Percentiles rank a stretch among this genome's conserved stretches.
Conservation (phyloP, 2,797 vertebrate genomes). For the Prionace glauca region DNA sequence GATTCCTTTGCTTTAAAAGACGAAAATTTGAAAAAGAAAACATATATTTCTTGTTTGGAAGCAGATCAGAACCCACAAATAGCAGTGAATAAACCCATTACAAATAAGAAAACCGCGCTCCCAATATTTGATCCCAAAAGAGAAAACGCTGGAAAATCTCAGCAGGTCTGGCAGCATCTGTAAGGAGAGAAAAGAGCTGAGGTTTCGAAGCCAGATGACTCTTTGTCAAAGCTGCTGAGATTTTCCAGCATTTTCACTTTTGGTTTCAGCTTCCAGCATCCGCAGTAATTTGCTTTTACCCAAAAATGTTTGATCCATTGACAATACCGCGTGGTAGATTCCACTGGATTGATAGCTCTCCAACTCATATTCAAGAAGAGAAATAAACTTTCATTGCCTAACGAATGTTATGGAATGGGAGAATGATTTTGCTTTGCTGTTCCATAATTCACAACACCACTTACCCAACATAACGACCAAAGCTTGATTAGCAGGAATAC, state of each 20-base stretch:
- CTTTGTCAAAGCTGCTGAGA: no score
- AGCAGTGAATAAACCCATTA: background rate
- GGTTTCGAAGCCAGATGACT: no score
- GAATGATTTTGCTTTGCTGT: background rate
- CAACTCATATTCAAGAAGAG: background rate
- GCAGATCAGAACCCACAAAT: no score
- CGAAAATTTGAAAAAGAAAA: background rate
- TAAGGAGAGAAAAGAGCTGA: no score
- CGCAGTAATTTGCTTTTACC: no score
- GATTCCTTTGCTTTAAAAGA: slow-evolving; percentile 67
- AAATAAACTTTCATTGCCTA: background rate
- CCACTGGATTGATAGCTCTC: background rate
- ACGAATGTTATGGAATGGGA: background rate
- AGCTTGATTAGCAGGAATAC: background rate
- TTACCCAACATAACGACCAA: background rate
- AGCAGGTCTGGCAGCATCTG: no score
- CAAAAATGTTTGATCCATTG: background rate
- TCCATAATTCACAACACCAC: background rate
- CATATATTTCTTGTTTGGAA: background rate
- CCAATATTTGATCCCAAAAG: background rate
- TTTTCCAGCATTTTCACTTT: no score
- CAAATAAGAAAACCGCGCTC: background rate
- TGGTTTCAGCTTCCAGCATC: no score
- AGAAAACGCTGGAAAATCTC: no score
- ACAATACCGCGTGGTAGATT: background rate